These are phyloP conservation scores for Cerceris ruficornis DNA, from an alignment of 2,888 invertebrate genomes.

Conservation along the genomic window DNA sequence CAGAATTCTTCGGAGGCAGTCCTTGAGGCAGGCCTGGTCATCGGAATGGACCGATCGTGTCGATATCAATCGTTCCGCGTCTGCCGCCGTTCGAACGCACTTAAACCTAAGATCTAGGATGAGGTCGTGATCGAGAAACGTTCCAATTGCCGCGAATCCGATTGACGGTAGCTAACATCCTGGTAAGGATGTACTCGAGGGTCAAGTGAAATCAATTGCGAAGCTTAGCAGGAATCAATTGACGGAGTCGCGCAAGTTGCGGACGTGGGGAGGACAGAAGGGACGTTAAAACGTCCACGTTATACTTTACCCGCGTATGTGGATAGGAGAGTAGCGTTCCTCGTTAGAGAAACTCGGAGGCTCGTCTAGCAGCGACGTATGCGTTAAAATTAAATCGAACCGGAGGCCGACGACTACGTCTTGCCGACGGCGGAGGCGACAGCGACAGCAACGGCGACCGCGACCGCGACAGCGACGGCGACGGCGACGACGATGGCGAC, in stretches of 20 bases:
- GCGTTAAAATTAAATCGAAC: slow-evolving; percentile 81
- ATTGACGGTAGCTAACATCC: neutral
- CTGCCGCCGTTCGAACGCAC: too few species aligned
- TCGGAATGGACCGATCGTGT: too few species aligned
- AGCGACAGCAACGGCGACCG: slow-evolving; percentile 72
- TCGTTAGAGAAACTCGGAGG: slow-evolving; percentile 66
- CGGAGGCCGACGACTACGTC: slow-evolving; percentile 68
- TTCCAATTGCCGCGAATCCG: neutral
- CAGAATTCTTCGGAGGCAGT: too few species aligned
- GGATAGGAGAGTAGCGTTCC: slow-evolving; percentile 29
- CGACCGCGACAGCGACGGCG: slow-evolving; percentile 72
- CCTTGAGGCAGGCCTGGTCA: too few species aligned
- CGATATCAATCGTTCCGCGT: too few species aligned
- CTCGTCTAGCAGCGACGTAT: slow-evolving; percentile 70
- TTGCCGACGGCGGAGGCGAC: slow-evolving; percentile 71
- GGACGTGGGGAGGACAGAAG: slow-evolving; percentile 4
- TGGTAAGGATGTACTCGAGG: slow-evolving; percentile 18
- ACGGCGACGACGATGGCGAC: slow-evolving; percentile 67
- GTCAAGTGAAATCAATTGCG: slow-evolving; percentile 68
- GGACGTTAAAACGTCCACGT: slow-evolving; percentile 8
- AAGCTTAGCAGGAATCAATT: slow-evolving; percentile 62
- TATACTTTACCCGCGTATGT: neutral
- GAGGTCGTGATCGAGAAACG: neutral
- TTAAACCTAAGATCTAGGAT: neutral
- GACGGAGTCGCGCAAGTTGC: slow-evolving; percentile 32